Conservation (phyloP, 2,797 vertebrate genomes). For the Eutrigla gurnardus region DNA sequence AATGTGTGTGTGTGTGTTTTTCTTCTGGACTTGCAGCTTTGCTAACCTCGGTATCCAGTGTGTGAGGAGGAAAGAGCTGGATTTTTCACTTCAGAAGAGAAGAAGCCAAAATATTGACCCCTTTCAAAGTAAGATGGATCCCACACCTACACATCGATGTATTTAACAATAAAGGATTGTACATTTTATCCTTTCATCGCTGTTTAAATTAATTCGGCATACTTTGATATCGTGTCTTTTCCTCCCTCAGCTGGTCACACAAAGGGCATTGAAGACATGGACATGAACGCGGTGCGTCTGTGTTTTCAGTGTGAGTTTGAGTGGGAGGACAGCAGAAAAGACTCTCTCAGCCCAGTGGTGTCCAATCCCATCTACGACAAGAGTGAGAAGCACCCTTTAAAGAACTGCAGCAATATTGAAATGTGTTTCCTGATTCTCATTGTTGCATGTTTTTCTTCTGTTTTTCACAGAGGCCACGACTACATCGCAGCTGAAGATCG, state of each 20-base stretch:
- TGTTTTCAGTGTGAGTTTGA: slow-evolving; percentile 93
- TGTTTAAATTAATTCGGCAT: not conserved
- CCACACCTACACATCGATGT: not conserved
- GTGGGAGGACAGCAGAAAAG: slow-evolving; percentile 81
- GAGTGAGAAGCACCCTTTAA: slow-evolving; percentile 81
- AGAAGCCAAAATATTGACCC: slow-evolving; percentile 92
- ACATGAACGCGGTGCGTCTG: slow-evolving; percentile 95
- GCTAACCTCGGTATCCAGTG: slow-evolving; percentile 96
- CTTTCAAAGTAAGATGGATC: slow-evolving; percentile 88
- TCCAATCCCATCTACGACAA: slow-evolving; percentile 95
- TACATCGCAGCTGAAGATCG: slow-evolving; percentile 93
- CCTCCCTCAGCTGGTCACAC: slow-evolving; percentile 87
- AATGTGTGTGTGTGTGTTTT: not conserved
- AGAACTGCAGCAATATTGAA: too few species aligned
- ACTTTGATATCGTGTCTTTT: slow-evolving; percentile 3
- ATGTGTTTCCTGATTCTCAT: slow-evolving; percentile 8
- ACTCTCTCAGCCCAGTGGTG: slow-evolving; percentile 86
- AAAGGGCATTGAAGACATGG: slow-evolving; percentile 95
- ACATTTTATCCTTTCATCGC: not conserved
- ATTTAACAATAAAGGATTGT: not conserved
- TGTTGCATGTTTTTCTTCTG: slow-evolving; percentile 12
- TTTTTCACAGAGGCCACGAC: slow-evolving; percentile 88
- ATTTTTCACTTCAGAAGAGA: slow-evolving; percentile 88
- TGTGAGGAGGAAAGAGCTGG: slow-evolving; percentile 93
- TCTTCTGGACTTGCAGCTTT: slow-evolving; percentile 82